Conservation (phyloP, 2,888 invertebrate species). For the Masnerella sp. region DNA sequence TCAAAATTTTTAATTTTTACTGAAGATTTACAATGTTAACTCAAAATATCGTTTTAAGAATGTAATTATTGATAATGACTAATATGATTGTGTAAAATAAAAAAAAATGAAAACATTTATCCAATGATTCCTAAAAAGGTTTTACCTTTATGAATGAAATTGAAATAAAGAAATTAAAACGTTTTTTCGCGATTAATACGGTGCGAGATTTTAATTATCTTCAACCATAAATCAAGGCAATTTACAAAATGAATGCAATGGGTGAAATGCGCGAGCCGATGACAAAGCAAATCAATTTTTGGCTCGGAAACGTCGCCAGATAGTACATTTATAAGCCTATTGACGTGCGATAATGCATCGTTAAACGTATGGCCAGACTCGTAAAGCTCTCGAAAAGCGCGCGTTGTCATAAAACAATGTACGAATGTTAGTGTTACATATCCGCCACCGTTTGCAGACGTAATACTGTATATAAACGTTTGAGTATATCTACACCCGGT, state of each 20-base stretch:
- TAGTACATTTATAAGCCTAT: conserved; percentile 41
- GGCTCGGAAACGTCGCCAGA: conserved; percentile 18
- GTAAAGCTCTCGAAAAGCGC: conserved; percentile 48
- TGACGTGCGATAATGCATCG: conserved; percentile 39
- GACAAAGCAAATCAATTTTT: conserved; percentile 40
- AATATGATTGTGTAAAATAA: no score
- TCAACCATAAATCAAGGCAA: conserved; percentile 1
- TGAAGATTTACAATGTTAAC: no score
- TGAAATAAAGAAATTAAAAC: no score
- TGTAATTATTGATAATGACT: no score
- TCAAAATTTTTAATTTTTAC: no score
- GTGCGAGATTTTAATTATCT: no score
- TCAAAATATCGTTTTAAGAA: no score
- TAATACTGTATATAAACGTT: conserved; percentile 27
- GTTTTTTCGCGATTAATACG: no score
- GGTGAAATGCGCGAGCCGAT: conserved; percentile 2
- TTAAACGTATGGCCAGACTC: conserved; percentile 37
- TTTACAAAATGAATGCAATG: conserved; percentile 1
- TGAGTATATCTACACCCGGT: conserved; percentile 23
- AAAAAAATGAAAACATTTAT: no score
- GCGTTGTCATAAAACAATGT: conserved; percentile 46
- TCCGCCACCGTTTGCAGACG: conserved; percentile 33
- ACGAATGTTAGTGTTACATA: conserved; percentile 43
- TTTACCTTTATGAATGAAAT: no score
- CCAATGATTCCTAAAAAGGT: no score